phyloP scores from a whole-genome alignment of 1,140 invertebrate genomes.

The Manduca sexta region DNA sequence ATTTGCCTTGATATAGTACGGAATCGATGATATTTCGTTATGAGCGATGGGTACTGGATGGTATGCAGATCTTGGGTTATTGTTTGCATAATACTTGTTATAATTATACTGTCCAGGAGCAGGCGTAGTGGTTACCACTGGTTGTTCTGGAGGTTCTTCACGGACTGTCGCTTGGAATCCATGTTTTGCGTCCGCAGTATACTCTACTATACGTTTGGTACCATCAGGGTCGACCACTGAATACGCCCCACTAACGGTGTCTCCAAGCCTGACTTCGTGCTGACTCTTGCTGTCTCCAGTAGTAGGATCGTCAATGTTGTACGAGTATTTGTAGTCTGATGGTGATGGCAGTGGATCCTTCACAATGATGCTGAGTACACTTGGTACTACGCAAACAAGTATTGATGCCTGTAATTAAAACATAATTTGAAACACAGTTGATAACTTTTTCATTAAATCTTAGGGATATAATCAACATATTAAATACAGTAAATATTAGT shows the following conservation, averaged over 20 bases:
- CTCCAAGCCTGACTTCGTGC: slow-evolving; percentile 74
- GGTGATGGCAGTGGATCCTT: slow-evolving; percentile 45
- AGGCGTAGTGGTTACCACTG: neutral
- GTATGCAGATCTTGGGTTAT: too few relatives aligned
- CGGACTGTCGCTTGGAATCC: slow-evolving; percentile 81
- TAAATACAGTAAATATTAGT: too few relatives aligned
- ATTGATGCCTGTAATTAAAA: slow-evolving; percentile 32
- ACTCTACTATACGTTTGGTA: slow-evolving; percentile 79
- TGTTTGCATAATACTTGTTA: too few relatives aligned
- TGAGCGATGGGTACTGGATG: too few relatives aligned
- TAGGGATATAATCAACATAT: too few relatives aligned
- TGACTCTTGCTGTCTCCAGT: slow-evolving; percentile 77
- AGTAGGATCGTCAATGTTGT: slow-evolving; percentile 70
- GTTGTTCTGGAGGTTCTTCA: slow-evolving; percentile 43
- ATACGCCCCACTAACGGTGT: slow-evolving; percentile 75
- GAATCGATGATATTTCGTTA: neutral
- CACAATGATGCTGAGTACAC: slow-evolving; percentile 45
- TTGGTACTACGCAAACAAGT: slow-evolving; percentile 22
- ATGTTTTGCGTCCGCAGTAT: slow-evolving; percentile 79
- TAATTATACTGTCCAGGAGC: too few relatives aligned
- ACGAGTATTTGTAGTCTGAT: slow-evolving; percentile 70
- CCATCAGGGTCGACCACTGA: slow-evolving; percentile 78
- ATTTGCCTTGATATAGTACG: neutral
- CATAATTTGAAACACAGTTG: too few relatives aligned
- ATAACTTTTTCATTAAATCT: too few relatives aligned